These are phyloP conservation scores for Epizoanthus ramosus DNA, from an alignment of 92 coral and sea anemone genomes.

Conservation along the genomic window DNA sequence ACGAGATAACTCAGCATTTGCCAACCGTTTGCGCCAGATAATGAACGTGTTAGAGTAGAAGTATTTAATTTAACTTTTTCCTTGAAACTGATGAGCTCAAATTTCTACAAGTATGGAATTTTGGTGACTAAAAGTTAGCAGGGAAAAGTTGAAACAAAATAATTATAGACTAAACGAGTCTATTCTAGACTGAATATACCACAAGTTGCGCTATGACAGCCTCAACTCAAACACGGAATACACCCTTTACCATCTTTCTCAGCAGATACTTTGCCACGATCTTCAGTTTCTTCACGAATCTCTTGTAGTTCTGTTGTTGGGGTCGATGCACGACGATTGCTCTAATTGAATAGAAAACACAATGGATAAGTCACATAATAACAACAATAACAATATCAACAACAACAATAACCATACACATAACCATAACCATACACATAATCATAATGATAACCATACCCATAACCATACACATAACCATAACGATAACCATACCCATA, in stretches of 20 bases:
- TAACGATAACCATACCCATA: too few relatives aligned
- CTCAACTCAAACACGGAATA: background rate
- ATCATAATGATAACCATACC: too few relatives aligned
- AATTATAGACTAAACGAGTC: too few relatives aligned
- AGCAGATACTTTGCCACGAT: conserved; percentile 44
- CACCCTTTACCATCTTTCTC: conserved; percentile 31
- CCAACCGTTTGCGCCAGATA: too few relatives aligned
- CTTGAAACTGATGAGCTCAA: too few relatives aligned
- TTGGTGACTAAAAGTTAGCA: too few relatives aligned
- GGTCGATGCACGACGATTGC: conserved; percentile 71
- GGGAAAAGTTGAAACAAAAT: too few relatives aligned
- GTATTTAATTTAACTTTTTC: too few relatives aligned
- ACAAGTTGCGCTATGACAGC: background rate
- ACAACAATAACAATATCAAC: background rate
- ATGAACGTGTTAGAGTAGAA: too few relatives aligned
- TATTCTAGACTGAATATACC: too few relatives aligned
- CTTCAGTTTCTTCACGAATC: conserved; percentile 83
- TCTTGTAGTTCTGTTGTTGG: conserved; percentile 85
- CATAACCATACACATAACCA: background rate
- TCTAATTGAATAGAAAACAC: background rate
- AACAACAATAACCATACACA: background rate
- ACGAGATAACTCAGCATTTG: too few relatives aligned
- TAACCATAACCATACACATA: background rate
- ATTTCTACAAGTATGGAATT: too few relatives aligned
- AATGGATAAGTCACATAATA: background rate